Base-by-base conservation (phyloP, 2,113 vertebrate genomes). In the Paralichthys olivaceus region DNA sequence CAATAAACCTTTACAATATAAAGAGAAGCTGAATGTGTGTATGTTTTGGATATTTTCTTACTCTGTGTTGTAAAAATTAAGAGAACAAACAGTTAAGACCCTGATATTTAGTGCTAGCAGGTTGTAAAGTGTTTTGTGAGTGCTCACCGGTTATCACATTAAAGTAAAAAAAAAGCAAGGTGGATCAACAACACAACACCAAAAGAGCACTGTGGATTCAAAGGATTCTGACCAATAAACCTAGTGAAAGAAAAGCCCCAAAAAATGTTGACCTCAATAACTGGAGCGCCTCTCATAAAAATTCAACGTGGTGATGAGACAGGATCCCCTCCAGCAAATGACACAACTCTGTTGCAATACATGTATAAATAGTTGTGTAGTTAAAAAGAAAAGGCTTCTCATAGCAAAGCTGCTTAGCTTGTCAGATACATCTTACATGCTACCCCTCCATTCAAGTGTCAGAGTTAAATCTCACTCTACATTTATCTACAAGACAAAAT, bases 331-430 rank as follows among this genome's bases (percentile, higher is more conserved):
- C 69, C 28, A 73, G 79, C 83, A 88, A 85, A 87, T 89, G 90
- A 85, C 79, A 87, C 81, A 88, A 90, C 87, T 69, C 78, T 91
- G 73, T 77, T 87, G 80, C 84, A 90, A 87, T 77, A 77, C 26
- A 56, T 60, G 84, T 80, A 87, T 84, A 84, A 90, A 90, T 80
- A 90, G 85, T 78, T 81, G 80, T 67, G n/a, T 51, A 66, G 80
- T 88, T 85, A 72, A 65, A 61, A 56, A 87, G 86, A 86, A 72
- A 75, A 80, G 77, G 83, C 55, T 62, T 80, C 84, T 85, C 58
- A 53, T 43, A 79, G 84, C 51, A 87, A 90, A 93, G 88, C 87
- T 77, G 84, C 84, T 94, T 89, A 91, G 85, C 83, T 79, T 84
- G 67, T 90, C 88, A 89, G 70, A 87, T 59, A 72, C 82, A 84